phyloP scores from a whole-genome alignment of 2,113 vertebrate species.

The Dipodomys ordii region DNA sequence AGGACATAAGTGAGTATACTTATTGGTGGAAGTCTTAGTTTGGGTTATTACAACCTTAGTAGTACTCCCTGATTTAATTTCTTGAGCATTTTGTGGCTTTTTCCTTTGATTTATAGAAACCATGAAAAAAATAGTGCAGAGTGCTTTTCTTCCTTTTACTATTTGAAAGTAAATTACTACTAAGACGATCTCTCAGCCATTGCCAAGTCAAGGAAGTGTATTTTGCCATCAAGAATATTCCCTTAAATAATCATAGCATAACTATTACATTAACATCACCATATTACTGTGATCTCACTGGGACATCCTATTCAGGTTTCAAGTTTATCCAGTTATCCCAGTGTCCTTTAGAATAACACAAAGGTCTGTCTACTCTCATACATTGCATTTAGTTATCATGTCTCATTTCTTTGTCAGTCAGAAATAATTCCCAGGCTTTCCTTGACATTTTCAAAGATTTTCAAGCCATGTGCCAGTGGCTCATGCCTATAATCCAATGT shows the following conservation, averaged over 20 bases:
- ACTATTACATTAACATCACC: not conserved
- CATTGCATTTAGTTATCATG: not conserved
- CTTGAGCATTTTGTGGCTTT: slow-evolving; percentile 29
- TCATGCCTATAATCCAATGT: too few relatives aligned
- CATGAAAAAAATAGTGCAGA: not conserved
- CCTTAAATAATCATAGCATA: not conserved
- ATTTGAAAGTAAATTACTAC: slow-evolving; percentile 41
- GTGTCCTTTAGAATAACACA: not conserved
- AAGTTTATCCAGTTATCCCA: not conserved
- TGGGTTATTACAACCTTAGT: not conserved
- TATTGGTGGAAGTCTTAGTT: not conserved
- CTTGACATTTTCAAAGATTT: slow-evolving; percentile 1
- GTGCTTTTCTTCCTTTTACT: not conserved
- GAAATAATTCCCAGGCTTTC: slow-evolving; percentile 4
- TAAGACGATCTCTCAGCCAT: not conserved
- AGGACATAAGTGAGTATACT: not conserved
- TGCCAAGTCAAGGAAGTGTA: not conserved
- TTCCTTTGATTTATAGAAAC: slow-evolving; percentile 22
- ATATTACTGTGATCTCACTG: not conserved
- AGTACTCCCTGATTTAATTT: not conserved
- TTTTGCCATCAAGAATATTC: not conserved
- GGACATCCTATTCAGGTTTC: not conserved
- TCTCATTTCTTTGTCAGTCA: not conserved
- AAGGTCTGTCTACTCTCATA: not conserved
- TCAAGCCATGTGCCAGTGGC: too few relatives aligned